Conservation (phyloP, 2,113 vertebrate species). For the Nanger granti region DNA sequence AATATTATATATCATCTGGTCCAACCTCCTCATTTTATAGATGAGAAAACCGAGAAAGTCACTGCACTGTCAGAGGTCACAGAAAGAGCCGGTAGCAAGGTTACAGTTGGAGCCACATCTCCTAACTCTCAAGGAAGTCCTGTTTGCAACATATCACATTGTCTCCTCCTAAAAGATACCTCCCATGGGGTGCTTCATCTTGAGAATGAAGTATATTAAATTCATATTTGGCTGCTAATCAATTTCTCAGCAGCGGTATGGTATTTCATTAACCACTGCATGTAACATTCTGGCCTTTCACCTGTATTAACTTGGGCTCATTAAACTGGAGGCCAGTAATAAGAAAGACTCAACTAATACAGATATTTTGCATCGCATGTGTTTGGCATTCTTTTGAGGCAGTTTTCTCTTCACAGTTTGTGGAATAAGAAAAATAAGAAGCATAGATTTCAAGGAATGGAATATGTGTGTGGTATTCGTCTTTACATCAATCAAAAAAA, state of each 20-base stretch:
- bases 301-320: slow-evolving; percentile 61
- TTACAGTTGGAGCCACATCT: neutral
- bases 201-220: slow-evolving; percentile 62
- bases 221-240: slow-evolving; percentile 62
- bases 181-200: slow-evolving; percentile 31
- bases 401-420: neutral
- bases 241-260: slow-evolving; percentile 57
- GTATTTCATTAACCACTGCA: slow-evolving; percentile 63
- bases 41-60: slow-evolving; percentile 11
- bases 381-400: slow-evolving; percentile 16
- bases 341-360: slow-evolving; percentile 49
- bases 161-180: neutral
- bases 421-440: neutral
- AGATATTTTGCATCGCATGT: slow-evolving; percentile 45
- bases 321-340: slow-evolving; percentile 59
- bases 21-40: neutral
- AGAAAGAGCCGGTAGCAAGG: neutral
- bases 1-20: neutral
- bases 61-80: neutral
- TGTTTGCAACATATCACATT: neutral
- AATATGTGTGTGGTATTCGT: neutral
- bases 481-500: neutral
- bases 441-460: neutral
- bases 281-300: slow-evolving; percentile 60
- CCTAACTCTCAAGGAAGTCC: neutral